phyloP scores from a whole-genome alignment of 2,888 invertebrate species.

The Calameuta idolon region DNA sequence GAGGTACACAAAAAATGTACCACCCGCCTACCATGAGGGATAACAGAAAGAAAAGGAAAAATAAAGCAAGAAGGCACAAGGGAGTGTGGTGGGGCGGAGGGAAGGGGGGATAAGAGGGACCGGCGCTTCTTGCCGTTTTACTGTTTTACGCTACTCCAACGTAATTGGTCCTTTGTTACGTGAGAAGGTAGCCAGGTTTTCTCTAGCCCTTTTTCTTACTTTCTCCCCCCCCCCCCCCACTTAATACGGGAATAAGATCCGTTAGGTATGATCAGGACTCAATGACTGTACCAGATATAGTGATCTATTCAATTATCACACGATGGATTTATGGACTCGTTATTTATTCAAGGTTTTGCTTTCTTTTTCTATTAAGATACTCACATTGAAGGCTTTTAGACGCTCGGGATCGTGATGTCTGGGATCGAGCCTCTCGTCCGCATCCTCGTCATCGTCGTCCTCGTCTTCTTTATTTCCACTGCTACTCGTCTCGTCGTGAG shows the following conservation, averaged over 20 bases:
- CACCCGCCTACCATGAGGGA: background rate
- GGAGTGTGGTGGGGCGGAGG: background rate
- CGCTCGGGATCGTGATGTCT: constrained; percentile 92
- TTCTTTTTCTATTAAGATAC: constrained; percentile 52
- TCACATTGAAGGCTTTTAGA: constrained; percentile 95
- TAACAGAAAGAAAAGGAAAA: constrained; percentile 2
- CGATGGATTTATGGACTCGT: background rate
- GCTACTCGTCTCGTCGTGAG: constrained; percentile 89
- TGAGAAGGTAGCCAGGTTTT: background rate
- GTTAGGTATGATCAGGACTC: background rate
- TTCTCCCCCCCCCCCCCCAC: background rate
- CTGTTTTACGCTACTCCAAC: background rate
- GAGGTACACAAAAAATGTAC: constrained; percentile 10
- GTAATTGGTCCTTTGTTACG: background rate
- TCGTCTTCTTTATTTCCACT: constrained; percentile 89
- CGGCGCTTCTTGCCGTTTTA: background rate
- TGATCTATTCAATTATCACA: background rate
- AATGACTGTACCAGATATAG: background rate
- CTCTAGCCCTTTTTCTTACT: background rate
- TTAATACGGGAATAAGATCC: background rate
- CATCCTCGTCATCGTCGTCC: constrained; percentile 90
- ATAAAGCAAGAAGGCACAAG: constrained; percentile 2
- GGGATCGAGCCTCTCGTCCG: constrained; percentile 90
- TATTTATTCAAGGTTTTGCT: background rate
- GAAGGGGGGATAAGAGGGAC: background rate